Evolutionary conservation across 37 sponge, comb jelly and placozoan species (phyloP), one percentile per base, ranked within the genome.

Genomic region (Ephydatia muelleri): DNA sequence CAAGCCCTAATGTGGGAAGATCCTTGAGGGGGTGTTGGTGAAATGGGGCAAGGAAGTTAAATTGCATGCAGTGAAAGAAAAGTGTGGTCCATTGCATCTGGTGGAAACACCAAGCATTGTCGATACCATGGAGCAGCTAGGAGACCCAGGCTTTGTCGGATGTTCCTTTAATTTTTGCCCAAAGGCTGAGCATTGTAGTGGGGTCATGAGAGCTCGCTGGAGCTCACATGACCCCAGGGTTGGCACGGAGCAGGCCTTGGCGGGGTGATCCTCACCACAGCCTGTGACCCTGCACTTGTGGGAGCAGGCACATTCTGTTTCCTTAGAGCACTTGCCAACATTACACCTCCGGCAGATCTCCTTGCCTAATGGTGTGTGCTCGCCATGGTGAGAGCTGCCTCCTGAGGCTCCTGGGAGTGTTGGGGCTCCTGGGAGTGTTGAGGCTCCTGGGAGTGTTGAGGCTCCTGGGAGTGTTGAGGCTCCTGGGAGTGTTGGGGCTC

Each of bases 191-290:
- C 12, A 16, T 40, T 32, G 65, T 71, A 82, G 30, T 11, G 84
- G 83, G 22, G 81, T 80, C 39, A n/a, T 37, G 49, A 35, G 73
- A 80, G 80, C 80, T 80, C 68, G 80, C 80, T 80, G 80, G 80
- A 80, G 80, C 80, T 80, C 80, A 80, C 47, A 8, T 43, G 8
- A 8, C 47, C 47, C 47, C 47, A 4, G 47, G 38, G 68, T 31
- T 39, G 23, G 26, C 16, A 23, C 43, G 67, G 84, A 31, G 67
- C 75, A 73, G 39, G 25, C 69, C 28, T 49, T 57, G 67, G 67
- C 75, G 5, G 76, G 84, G 84, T 83, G 84, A 12, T 57, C 38
- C 31, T n/a, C n/a, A n/a, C n/a, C n/a, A n/a, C n/a, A n/a, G n/a
- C n/a, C n/a, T n/a, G n/a, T n/a, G n/a, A n/a, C n/a, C n/a, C n/a